Base-by-base conservation (phyloP, 2,113 vertebrate genomes). In the Chloebia gouldiae region DNA sequence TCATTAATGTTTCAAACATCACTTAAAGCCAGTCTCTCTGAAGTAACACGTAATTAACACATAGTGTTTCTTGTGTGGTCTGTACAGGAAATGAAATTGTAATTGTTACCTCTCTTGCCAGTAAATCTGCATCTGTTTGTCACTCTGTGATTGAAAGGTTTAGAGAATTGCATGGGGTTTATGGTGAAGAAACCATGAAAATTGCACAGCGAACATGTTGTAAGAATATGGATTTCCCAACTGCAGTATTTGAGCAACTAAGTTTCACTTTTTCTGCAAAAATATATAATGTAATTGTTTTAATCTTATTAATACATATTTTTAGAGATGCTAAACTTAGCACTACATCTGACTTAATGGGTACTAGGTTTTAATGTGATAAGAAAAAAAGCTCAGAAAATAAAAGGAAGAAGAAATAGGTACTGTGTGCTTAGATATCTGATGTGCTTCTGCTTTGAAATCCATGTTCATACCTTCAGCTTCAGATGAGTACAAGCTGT, bases 181-280 rank as follows among this genome's bases (percentile, higher is more conserved):
- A 24, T 6, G 9, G 15, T 77, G 51, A 80, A 77, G 23, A 51
- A 88, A 18, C 7, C 30, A 44, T 47, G 27, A 76, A 45, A 75
- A 54, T 47, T 37, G 11, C 31, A 13, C 0, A 0, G 24, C 1
- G 3, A 50, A n/a, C 13, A 1, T 54, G 9, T 57, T 70, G 18
- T 56, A 42, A 54, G 70, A 79, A 39, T 22, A 13, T 31, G 59
- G 24, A 49, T 86, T 76, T 88, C 53, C 37, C 57, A 53, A 5
- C 10, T 63, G 17, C 42, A 53, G 11, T 57, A 37, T 80, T 53
- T 59, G n/a, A 81, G 35, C 39, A 61, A 21, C 5, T 1, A 39
- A 61, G 10, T 54, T 72, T 72, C 37, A 16, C 22, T 86, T 89
- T 33, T 68, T 69, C 54, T 86, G 33, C 35, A 72, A 54, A 79